phyloP scores from a whole-genome alignment of 1,140 invertebrate species.

The Pogonognathellus flavescens region DNA sequence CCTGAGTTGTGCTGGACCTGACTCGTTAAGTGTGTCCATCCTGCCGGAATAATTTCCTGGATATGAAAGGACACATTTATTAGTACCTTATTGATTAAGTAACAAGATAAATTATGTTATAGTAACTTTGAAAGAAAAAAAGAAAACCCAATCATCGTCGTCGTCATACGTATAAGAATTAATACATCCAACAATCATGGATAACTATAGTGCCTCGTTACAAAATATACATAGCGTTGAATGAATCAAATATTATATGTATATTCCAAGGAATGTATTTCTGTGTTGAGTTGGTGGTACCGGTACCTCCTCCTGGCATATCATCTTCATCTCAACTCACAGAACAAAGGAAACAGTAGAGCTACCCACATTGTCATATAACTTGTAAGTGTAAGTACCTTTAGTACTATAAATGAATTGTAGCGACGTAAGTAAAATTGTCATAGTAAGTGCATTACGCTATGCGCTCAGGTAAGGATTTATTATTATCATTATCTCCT shows the following conservation, averaged over 20 bases:
- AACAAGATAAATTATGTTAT: neutral
- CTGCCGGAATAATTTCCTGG: neutral
- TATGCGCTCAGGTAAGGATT: neutral
- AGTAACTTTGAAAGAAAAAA: neutral
- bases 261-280: neutral
- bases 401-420: too few species aligned
- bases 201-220: conserved; percentile 5
- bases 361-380: neutral
- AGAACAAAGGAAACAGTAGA: neutral
- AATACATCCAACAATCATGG: neutral
- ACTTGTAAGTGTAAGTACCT: too few species aligned
- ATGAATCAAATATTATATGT: neutral
- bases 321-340: neutral
- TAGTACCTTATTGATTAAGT: conserved; percentile 4
- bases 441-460: too few species aligned
- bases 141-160: neutral
- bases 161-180: neutral
- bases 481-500: conserved; percentile 14
- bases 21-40: neutral
- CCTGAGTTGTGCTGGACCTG: conserved; percentile 30
- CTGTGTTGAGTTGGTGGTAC: neutral
- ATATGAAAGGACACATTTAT: neutral
- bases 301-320: neutral
- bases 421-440: too few species aligned
- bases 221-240: neutral